Percentiles rank a stretch among this genome's conserved stretches.
These are phyloP conservation scores for Cephalotes varians DNA, from an alignment of 2,888 invertebrate genomes.

Conservation along the genomic window DNA sequence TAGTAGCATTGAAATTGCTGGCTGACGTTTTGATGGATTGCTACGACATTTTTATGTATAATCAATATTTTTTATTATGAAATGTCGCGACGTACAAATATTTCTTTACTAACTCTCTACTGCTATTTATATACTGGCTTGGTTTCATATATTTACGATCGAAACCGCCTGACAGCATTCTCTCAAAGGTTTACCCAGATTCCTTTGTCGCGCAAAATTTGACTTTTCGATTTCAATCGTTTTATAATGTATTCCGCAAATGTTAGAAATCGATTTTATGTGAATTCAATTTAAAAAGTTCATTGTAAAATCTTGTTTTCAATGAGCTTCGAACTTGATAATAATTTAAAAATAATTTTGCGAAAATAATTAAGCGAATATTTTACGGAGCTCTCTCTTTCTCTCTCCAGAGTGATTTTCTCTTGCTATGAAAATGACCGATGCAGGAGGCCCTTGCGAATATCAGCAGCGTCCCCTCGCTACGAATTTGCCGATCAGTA, in stretches of 20 bases:
- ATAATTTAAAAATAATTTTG: neutral
- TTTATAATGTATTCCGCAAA: neutral
- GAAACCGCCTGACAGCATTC: neutral
- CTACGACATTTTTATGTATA: too few species aligned
- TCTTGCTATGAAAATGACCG: constrained; percentile 43
- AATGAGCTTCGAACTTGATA: neutral
- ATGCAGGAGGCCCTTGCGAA: constrained; percentile 46
- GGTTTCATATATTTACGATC: neutral
- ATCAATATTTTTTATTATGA: neutral
- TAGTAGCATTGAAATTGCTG: neutral
- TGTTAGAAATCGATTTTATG: neutral
- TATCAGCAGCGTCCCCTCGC: constrained; percentile 56
- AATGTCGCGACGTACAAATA: neutral
- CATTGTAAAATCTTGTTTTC: neutral
- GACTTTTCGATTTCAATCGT: neutral
- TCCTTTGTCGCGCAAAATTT: neutral
- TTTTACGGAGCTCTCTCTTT: neutral
- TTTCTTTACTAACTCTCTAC: neutral
- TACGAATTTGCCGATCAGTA: constrained; percentile 63
- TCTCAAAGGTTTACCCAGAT: neutral
- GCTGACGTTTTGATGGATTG: constrained; percentile 13
- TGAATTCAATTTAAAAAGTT: neutral
- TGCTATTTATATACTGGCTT: neutral
- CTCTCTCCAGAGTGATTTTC: constrained; percentile 3
- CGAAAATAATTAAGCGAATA: neutral